Base-by-base conservation (phyloP, 2,888 invertebrate genomes). In the Netelia virgata region DNA sequence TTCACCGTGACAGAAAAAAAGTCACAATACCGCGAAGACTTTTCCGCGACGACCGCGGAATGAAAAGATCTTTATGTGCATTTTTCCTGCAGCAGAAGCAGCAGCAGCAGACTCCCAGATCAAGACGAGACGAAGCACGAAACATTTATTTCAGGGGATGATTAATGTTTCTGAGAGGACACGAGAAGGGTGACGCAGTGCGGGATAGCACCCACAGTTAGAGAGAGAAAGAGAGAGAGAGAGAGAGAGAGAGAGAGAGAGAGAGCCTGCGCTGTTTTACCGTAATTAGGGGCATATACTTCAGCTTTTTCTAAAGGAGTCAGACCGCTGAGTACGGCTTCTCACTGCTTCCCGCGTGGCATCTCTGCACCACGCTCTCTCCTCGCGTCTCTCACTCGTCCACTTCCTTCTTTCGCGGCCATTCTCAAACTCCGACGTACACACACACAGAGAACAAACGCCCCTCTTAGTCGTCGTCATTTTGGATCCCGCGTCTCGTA, bases 261-360 rank as follows among this genome's bases (percentile, higher is more conserved):
- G 47, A 72, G 89, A 89, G 88, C 88, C 90, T 89, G 88, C 88
- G 88, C 88, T 91, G 91, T 92, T 92, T 91, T 92, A 91, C 91
- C 83, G 91, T 91, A 92, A 92, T 92, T 92, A 92, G 90, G 90
- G 89, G 88, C 89, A 91, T 90, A 91, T 90, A 91, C 90, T 90
- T 91, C 86, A 89, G 88, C 87, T 91, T 92, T 91, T 91, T 90
- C 87, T 82, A 85, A 88, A 87, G 83, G 80, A 84, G 82, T 86
- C 85, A 88, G 86, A 90, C 86, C 86, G 68, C 84, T 77, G 74
- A 84, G 84, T 81, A 76, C 80, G 73, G 77, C 66, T 81, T 77
- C 63, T 64, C 36, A 36, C 80, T 76, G 80, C 79, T 61, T 85
- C 55, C 75, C 70, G 79, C 69, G 79, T 73, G 82, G 53, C 84